phyloP scores from a whole-genome alignment of 2,113 vertebrate species.

The Scolopax mira region DNA sequence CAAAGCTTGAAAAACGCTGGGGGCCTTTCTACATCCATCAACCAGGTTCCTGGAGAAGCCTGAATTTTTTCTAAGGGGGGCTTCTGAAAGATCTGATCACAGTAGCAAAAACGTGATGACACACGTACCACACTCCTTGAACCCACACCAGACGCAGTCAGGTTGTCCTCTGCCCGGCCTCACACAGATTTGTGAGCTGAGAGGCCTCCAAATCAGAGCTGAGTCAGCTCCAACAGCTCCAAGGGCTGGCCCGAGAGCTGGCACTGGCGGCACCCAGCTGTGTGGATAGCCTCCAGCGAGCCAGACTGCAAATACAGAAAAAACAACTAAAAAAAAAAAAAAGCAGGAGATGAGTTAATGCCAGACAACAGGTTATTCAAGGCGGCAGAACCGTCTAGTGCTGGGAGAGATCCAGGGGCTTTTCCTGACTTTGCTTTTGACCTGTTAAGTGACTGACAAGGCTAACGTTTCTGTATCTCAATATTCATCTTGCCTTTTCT shows the following conservation, averaged over 20 bases:
- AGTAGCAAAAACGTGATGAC: background rate
- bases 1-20: background rate
- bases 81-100: background rate
- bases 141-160: accelerated
- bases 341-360: background rate
- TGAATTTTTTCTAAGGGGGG: background rate
- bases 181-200: accelerated
- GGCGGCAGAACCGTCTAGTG: background rate
- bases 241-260: background rate
- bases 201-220: accelerated
- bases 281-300: background rate
- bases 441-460: background rate
- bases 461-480: background rate
- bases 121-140: accelerated
- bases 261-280: background rate
- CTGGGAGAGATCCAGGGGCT: background rate
- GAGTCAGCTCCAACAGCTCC: background rate
- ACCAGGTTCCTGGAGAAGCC: background rate
- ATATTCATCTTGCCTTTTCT: background rate
- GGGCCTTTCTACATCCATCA: background rate
- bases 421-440: background rate
- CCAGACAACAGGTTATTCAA: background rate
- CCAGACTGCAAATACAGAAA: background rate
- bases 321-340: background rate
- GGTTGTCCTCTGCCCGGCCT: background rate